Conservation (phyloP, 1,140 invertebrate species). For the Drosophila albomicans region DNA sequence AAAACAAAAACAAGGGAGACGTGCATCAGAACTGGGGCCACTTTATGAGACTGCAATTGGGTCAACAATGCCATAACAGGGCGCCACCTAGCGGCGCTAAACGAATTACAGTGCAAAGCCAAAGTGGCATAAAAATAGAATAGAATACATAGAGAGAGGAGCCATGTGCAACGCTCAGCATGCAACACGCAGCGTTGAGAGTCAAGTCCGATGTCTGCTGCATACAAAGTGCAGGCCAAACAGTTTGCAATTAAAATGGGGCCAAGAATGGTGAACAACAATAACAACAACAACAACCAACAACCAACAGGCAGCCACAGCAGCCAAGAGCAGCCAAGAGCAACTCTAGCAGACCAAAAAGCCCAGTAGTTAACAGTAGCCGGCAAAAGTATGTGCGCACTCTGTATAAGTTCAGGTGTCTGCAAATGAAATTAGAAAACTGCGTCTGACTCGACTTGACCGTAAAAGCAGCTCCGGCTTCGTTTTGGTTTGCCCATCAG, state of each 20-base stretch:
- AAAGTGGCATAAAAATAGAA: slow-evolving; percentile 77
- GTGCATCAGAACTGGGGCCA: slow-evolving; percentile 18
- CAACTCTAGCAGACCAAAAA: background rate
- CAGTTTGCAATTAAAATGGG: slow-evolving; percentile 76
- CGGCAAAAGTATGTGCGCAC: slow-evolving; percentile 5
- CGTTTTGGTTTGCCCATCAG: background rate
- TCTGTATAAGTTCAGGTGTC: slow-evolving; percentile 41
- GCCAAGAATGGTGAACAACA: slow-evolving; percentile 60
- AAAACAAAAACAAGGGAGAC: background rate
- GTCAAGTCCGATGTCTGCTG: slow-evolving; percentile 45
- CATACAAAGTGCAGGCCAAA: slow-evolving; percentile 73
- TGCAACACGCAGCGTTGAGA: background rate
- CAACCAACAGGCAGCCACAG: slow-evolving; percentile 20
- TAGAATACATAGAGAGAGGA: background rate
- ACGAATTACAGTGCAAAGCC: slow-evolving; percentile 65
- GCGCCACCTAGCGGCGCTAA: slow-evolving; percentile 76
- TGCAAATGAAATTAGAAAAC: slow-evolving; percentile 77
- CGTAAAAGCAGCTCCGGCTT: slow-evolving; percentile 30
- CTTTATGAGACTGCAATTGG: slow-evolving; percentile 66
- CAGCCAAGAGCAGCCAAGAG: background rate
- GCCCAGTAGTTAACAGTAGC: slow-evolving; percentile 22
- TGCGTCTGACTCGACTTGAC: slow-evolving; percentile 33
- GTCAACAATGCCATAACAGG: slow-evolving; percentile 62
- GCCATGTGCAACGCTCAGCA: background rate
- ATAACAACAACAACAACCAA: slow-evolving; percentile 40